These are phyloP conservation scores for Acholoe squamosa DNA, from an alignment of 2,888 invertebrate species.

Conservation along the genomic window DNA sequence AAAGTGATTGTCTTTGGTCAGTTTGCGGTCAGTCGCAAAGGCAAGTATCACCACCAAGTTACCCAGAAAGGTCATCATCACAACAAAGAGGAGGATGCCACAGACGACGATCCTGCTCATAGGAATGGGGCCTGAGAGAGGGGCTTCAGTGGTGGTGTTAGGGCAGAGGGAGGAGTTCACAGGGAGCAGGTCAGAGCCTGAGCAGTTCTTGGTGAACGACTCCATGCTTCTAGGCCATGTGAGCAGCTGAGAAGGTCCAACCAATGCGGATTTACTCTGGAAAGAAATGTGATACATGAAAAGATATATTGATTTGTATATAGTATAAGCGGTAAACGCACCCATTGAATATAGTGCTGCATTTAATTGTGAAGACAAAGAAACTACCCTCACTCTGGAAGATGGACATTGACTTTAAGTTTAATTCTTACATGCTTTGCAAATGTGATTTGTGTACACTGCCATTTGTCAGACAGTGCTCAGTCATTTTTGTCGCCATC, in stretches of 20 bases:
- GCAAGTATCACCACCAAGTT: constrained; percentile 80
- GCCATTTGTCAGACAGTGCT: no score
- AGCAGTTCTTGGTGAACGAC: neutral
- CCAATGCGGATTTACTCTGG: no score
- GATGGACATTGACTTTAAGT: no score
- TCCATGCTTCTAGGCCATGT: neutral
- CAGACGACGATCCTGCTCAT: constrained; percentile 69
- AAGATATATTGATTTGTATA: no score
- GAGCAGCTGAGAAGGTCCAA: neutral
- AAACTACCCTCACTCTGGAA: no score
- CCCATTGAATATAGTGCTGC: no score
- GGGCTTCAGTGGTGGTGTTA: neutral
- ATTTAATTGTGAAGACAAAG: no score
- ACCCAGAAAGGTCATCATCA: constrained; percentile 76
- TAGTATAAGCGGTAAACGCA: no score
- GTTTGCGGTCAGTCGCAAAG: constrained; percentile 76
- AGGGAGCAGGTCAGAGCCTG: neutral
- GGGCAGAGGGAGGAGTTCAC: constrained; percentile 2
- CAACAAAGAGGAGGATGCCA: constrained; percentile 72
- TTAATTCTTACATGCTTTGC: no score
- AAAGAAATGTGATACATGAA: no score
- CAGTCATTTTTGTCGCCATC: no score
- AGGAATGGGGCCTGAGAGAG: neutral
- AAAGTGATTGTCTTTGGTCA: constrained; percentile 79
- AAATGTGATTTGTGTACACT: no score